These are phyloP conservation scores for Uropetala carovei DNA, from an alignment of 2,888 invertebrate genomes.

Conservation along the genomic window DNA sequence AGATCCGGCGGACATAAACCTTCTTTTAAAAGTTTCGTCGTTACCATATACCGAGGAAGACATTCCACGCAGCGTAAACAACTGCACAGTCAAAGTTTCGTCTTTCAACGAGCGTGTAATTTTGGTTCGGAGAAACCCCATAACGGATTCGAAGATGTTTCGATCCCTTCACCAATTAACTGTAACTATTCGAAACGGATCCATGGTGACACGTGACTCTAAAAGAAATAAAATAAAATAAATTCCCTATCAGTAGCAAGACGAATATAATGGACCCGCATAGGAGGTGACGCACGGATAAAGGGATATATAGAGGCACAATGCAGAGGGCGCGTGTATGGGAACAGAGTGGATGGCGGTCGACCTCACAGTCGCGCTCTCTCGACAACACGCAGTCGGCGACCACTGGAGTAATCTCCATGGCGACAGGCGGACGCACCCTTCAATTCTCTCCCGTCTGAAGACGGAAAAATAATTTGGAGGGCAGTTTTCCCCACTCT, in stretches of 20 bases:
- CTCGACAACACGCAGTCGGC: conserved; percentile 10
- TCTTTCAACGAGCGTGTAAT: too few species aligned
- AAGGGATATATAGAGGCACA: conserved; percentile 1
- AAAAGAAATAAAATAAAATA: not conserved
- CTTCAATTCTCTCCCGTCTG: conserved; percentile 22
- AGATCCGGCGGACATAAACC: too few species aligned
- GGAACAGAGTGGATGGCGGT: not conserved
- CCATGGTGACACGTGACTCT: too few species aligned
- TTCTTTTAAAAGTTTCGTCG: too few species aligned
- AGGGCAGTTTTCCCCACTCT: not conserved
- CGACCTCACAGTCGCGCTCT: not conserved
- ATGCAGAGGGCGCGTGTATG: not conserved
- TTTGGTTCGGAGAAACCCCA: too few species aligned
- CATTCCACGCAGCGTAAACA: too few species aligned
- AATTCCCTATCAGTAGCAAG: not conserved
- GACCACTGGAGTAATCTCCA: not conserved
- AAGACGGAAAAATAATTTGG: conserved; percentile 20
- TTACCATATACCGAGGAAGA: too few species aligned
- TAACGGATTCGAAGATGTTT: too few species aligned
- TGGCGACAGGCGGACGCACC: conserved; percentile 27
- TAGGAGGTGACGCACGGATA: not conserved
- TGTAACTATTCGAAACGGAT: too few species aligned
- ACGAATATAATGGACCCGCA: not conserved
- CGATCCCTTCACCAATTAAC: too few species aligned
- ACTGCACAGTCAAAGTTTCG: too few species aligned